A percentile compares a stretch with the other conserved stretches of the same genome.
Evolutionary conservation across 2,888 invertebrate genomes (phyloP).

Genomic region (Adelognathus sp.): DNA sequence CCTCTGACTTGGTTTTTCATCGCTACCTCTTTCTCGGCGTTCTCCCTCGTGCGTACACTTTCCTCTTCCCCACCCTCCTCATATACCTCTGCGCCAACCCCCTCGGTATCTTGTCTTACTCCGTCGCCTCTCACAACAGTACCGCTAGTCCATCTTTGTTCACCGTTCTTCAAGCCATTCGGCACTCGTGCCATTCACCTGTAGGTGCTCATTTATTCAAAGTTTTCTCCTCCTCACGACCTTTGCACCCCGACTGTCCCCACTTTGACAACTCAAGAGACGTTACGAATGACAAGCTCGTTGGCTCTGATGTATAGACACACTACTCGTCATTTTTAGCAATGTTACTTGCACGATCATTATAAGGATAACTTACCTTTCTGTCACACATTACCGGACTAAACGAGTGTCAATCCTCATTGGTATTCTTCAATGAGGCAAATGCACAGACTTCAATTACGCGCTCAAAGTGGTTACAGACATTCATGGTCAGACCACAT

Average conservation of each 20-base stretch:
- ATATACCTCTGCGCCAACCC: constrained; percentile 14
- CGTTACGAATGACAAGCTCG: not conserved
- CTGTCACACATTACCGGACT: too few species aligned
- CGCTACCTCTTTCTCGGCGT: constrained; percentile 19
- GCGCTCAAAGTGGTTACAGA: too few species aligned
- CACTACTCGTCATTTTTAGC: too few species aligned
- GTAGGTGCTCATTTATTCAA: constrained; percentile 53
- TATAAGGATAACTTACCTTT: too few species aligned
- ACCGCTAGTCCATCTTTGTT: not conserved
- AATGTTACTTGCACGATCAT: too few species aligned
- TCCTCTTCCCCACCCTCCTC: constrained; percentile 4
- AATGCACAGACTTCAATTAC: too few species aligned
- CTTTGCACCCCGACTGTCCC: not conserved
- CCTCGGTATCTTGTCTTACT: constrained; percentile 41
- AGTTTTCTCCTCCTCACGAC: constrained; percentile 6
- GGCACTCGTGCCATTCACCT: constrained; percentile 52
- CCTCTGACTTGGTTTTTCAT: constrained; percentile 59
- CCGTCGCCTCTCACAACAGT: constrained; percentile 8
- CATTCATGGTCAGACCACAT: too few species aligned
- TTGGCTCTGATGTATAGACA: too few species aligned
- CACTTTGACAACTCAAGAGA: constrained; percentile 7
- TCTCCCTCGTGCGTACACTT: constrained; percentile 8
- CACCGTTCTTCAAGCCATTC: constrained; percentile 39
- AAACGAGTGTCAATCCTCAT: too few species aligned
- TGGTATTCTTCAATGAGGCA: too few species aligned